Evolutionary conservation across 2,113 vertebrate genomes (phyloP), one percentile per base, ranked within the genome.

Genomic region (Entomyzon cyanotis): DNA sequence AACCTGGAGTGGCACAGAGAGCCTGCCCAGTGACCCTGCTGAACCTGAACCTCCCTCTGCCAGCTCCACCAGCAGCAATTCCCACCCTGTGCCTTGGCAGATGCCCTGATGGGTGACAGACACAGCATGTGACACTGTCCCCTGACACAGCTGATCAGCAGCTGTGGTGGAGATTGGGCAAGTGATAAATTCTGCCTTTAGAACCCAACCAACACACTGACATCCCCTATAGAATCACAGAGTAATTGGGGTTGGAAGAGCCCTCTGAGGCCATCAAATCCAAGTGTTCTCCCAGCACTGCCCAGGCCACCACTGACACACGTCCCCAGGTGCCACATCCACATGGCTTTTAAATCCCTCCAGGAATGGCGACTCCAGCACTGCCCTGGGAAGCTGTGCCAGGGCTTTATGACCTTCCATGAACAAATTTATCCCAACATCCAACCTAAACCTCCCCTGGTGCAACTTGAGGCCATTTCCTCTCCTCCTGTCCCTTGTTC

Each of bases 121-220:
- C 22, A 22, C 53, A 59, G 49, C 59, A 37, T 6, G 17, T 70
- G 20, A n/a, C n/a, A 24, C 23, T 35, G 20, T 23, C 35, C 14
- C 17, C 65, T 63, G 64, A 12, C 53, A 53, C 28, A 78, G 75
- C 84, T 69, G 35, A 55, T 35, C 49, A 46, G 35, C 28, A 30
- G 23, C 65, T 20, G 10, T 10, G 39, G 18, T 5, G 35, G 31
- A 47, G 12, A 50, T 9, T 0, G 1, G 22, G 25, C 10, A 79
- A 60, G 15, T 9, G 24, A 65, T 7, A 15, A 78, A 65, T 60
- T 44, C 18, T 24, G 35, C 60, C 47, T 35, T 28, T 9, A 64
- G n/a, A 74, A 18, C 37, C 65, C 65, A 44, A 1, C 35, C 76
- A 55, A 15, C 59, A 82, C 50, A 33, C 28, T 49, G 42, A 22